Percentiles rank a stretch among this genome's conserved stretches.
Evolutionary conservation across 1,140 invertebrate species (phyloP).

Genomic region (Aradophagus sp.): DNA sequence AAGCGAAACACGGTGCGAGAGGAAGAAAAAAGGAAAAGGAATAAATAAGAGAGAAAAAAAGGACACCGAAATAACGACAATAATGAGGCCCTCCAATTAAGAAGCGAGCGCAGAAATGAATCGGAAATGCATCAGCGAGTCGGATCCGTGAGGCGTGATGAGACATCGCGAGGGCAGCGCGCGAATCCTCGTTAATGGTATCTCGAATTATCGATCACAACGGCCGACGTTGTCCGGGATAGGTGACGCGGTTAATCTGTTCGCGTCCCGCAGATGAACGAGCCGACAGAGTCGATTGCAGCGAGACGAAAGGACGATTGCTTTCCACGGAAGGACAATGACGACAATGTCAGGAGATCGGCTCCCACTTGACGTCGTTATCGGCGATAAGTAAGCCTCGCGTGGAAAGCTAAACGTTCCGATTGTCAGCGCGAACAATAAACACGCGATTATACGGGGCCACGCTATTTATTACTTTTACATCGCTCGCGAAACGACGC

Average conservation of each 20-base stretch:
- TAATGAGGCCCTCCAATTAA: slow-evolving; percentile 50
- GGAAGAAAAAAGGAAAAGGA: too few species aligned
- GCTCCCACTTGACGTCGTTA: slow-evolving; percentile 37
- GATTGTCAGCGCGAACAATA: slow-evolving; percentile 37
- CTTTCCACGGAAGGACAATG: slow-evolving; percentile 33
- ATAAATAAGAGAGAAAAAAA: slow-evolving; percentile 24
- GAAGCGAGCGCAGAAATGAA: slow-evolving; percentile 33
- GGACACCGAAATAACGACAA: slow-evolving; percentile 24
- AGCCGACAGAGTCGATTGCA: slow-evolving; percentile 41
- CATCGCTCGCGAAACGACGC: too few species aligned
- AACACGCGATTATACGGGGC: slow-evolving; percentile 40
- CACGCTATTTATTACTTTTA: too few species aligned
- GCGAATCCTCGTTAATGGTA: slow-evolving; percentile 51
- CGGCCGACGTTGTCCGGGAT: slow-evolving; percentile 45
- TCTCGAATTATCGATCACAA: slow-evolving; percentile 52
- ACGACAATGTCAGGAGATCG: slow-evolving; percentile 47
- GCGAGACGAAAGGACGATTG: slow-evolving; percentile 37
- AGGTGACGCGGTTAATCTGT: slow-evolving; percentile 49
- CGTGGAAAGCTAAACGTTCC: slow-evolving; percentile 13
- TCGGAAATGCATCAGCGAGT: slow-evolving; percentile 42
- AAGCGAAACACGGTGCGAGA: too few species aligned
- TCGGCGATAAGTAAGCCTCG: slow-evolving; percentile 36
- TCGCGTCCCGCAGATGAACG: slow-evolving; percentile 36
- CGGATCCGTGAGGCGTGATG: slow-evolving; percentile 22
- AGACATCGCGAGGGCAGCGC: slow-evolving; percentile 35